Percentiles rank a stretch among this genome's conserved stretches.
phyloP scores from a whole-genome alignment of 2,888 invertebrate species.

The Rugalucina vietnamica region DNA sequence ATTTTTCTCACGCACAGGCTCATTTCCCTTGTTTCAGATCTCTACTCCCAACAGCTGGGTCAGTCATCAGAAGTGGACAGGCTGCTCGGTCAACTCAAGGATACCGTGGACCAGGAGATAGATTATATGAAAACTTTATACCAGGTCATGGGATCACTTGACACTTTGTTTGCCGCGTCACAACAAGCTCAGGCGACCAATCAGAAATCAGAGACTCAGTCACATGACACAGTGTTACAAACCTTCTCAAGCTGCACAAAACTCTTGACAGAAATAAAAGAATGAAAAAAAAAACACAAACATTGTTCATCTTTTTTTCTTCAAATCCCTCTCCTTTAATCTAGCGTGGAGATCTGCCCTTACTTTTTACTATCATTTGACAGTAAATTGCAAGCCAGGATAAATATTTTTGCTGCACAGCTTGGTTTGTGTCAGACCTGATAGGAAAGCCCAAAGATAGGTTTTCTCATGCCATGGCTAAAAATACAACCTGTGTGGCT shows the following conservation, averaged over 20 bases:
- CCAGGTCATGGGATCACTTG: conserved; percentile 83
- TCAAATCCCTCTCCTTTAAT: too few relatives aligned
- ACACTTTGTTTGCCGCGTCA: conserved; percentile 80
- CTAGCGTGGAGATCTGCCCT: too few relatives aligned
- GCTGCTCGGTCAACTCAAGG: conserved; percentile 87
- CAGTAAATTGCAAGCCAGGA: too few relatives aligned
- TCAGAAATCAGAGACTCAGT: conserved; percentile 23
- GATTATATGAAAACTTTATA: conserved; percentile 82
- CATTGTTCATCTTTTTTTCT: too few relatives aligned
- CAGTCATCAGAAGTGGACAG: conserved; percentile 87
- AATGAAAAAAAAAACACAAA: background rate
- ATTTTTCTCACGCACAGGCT: too few relatives aligned
- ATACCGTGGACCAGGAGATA: conserved; percentile 88
- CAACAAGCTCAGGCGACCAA: conserved; percentile 49
- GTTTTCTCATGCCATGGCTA: too few relatives aligned
- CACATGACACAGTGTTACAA: conserved; percentile 19
- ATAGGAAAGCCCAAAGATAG: too few relatives aligned
- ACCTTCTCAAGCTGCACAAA: conserved; percentile 50
- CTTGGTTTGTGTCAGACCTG: too few relatives aligned
- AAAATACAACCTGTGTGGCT: too few relatives aligned
- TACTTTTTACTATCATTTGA: too few relatives aligned
- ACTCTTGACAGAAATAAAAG: background rate
- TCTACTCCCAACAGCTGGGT: conserved; percentile 83
- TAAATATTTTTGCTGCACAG: too few relatives aligned
- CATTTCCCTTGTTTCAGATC: conserved; percentile 69